Conservation (phyloP, 2,888 invertebrate species). For the Lymantria dispar region DNA sequence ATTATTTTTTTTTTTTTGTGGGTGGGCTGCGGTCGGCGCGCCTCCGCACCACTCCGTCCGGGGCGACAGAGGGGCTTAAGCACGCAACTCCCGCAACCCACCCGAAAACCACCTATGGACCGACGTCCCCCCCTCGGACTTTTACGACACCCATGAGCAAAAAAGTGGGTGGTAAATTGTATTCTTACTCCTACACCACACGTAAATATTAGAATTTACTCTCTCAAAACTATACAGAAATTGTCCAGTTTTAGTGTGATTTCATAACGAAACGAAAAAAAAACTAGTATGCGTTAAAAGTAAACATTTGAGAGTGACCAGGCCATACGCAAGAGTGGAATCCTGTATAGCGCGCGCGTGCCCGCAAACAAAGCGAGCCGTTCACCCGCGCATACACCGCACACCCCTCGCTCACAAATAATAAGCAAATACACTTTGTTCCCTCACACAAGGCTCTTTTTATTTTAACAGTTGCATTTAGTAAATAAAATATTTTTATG, state of each 20-base stretch:
- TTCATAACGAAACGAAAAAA: constrained; percentile 34
- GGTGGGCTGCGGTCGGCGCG: no score
- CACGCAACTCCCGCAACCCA: no score
- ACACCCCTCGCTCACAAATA: constrained; percentile 43
- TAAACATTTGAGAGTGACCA: constrained; percentile 49
- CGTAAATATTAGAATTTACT: background rate
- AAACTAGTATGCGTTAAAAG: constrained; percentile 30
- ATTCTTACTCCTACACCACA: no score
- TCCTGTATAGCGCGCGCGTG: constrained; percentile 55
- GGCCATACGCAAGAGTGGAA: constrained; percentile 38
- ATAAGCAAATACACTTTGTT: constrained; percentile 65
- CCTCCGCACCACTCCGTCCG: no score
- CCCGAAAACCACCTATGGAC: no score
- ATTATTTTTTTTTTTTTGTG: no score
- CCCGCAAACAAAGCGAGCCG: constrained; percentile 60
- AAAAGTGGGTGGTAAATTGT: no score
- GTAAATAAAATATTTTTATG: background rate
- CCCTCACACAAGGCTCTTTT: constrained; percentile 46
- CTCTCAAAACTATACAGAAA: background rate
- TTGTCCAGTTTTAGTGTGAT: constrained; percentile 29
- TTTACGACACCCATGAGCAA: no score
- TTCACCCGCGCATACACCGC: constrained; percentile 27
- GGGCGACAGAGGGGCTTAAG: no score
- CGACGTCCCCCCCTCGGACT: no score
- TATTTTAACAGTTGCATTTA: constrained; percentile 42